Evolutionary conservation across 2,797 vertebrate species (phyloP), one percentile per base, ranked within the genome.

Genomic region (Gadopsis bispinosus): DNA sequence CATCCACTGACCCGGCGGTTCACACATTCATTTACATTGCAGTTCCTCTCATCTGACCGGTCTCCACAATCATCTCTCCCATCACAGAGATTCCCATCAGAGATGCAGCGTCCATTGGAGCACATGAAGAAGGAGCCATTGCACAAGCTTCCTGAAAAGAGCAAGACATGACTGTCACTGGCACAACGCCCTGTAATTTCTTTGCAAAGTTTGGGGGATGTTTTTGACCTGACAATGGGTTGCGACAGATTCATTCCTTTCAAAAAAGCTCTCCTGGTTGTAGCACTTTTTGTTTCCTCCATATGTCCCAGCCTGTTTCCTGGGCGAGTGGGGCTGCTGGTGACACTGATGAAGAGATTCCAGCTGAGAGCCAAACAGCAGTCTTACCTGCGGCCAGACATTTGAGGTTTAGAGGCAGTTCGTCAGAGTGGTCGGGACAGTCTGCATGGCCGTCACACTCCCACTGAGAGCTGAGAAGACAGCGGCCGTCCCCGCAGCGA

Each of bases 361-460:
- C 87, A 86, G 86, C 83, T 82, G 91, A 58, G 86, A 90, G 90
- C 89, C 88, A 87, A 88, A 83, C 86, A 75, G 84, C 86, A 76
- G 84, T 76, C 94, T 94, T 93, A 95, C 98, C 98, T 95, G 97
- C 97, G 85, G 94, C 97, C 91, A 93, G 95, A 93, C 98, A 99
- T 93, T 97, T 98, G 64, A 92, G 92, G 83, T 99, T 99, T 88
- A 98, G 92, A 50, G 98, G 98, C 50, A 97, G 96, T 89, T 99
- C 98, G 81, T 99, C 98, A 69, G 98, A 99, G 91, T 90, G 96
- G 93, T 99, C 98, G 63, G 95, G 96, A 86, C 98, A 99, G 94
- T 99, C 98, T 31, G 97, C 96, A 58, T 97, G 96, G 61, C 98
- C 96, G 16, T 99, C 98, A 86, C 98, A 99, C 83, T 99, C 98